A percentile compares a stretch with the other conserved stretches of the same genome.
phyloP scores from a whole-genome alignment of 2,888 invertebrate genomes.

The Stenodema calcarata region DNA sequence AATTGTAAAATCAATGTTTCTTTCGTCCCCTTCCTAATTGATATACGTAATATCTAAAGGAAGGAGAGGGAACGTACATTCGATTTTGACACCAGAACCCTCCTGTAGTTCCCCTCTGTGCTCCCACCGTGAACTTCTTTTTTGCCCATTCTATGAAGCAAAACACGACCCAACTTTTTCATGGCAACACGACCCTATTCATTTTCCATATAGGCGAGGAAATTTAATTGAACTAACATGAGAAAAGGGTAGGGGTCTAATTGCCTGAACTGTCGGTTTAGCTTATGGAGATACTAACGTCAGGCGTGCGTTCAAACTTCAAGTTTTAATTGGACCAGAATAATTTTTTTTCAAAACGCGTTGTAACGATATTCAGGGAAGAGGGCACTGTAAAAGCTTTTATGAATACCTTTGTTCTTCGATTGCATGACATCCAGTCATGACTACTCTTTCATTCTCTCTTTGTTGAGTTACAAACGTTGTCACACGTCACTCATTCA shows the following conservation, averaged over 20 bases:
- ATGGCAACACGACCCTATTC: neutral
- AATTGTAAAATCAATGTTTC: constrained; percentile 50
- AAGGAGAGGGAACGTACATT: neutral
- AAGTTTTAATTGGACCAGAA: neutral
- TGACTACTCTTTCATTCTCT: neutral
- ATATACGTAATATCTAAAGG: neutral
- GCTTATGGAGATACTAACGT: neutral
- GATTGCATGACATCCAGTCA: neutral
- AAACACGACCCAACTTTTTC: neutral
- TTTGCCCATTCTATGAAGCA: neutral
- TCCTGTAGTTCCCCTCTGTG: neutral
- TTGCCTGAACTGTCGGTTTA: neutral
- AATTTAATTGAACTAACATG: neutral
- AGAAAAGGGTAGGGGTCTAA: neutral
- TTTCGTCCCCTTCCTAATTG: constrained; percentile 14
- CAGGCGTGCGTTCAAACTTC: neutral
- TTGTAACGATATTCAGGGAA: neutral
- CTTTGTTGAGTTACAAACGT: neutral
- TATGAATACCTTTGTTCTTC: neutral
- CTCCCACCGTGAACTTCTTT: neutral
- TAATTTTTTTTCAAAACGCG: neutral
- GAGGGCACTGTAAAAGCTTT: neutral
- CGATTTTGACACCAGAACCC: neutral
- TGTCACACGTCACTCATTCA: neutral
- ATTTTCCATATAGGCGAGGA: neutral